These are phyloP conservation scores for Drosophila ficusphila DNA, from an alignment of 1,140 invertebrate species.

Conservation along the genomic window DNA sequence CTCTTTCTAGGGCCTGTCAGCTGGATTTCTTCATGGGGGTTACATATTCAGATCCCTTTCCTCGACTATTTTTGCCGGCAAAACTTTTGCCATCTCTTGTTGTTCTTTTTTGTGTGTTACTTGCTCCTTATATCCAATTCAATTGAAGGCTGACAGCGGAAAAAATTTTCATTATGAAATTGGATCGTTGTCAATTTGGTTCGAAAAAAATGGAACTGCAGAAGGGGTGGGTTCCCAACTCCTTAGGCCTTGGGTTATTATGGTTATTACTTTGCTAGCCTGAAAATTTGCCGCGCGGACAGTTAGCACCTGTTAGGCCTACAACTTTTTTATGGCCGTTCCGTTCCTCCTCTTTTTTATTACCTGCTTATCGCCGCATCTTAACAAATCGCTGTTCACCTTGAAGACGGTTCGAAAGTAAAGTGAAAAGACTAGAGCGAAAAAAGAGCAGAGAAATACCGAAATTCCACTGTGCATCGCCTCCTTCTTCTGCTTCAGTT, in stretches of 20 bases:
- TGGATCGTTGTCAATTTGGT: slow-evolving; percentile 75
- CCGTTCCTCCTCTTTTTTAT: slow-evolving; percentile 4
- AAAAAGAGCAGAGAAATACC: slow-evolving; percentile 33
- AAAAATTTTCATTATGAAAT: slow-evolving; percentile 82
- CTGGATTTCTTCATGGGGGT: slow-evolving; percentile 76
- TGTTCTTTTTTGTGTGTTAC: slow-evolving; percentile 19
- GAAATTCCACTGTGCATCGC: slow-evolving; percentile 32
- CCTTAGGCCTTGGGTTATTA: slow-evolving; percentile 27
- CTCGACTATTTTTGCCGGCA: slow-evolving; percentile 32
- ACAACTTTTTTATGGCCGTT: slow-evolving; percentile 35
- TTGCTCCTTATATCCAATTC: slow-evolving; percentile 64
- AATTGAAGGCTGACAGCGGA: slow-evolving; percentile 78
- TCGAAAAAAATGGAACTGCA: not conserved
- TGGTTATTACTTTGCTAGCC: slow-evolving; percentile 43
- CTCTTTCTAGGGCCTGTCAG: slow-evolving; percentile 57
- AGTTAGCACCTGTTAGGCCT: slow-evolving; percentile 70
- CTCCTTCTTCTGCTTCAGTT: slow-evolving; percentile 50
- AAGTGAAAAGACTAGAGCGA: slow-evolving; percentile 56
- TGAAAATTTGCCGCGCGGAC: slow-evolving; percentile 24
- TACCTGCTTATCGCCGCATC: slow-evolving; percentile 61
- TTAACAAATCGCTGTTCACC: slow-evolving; percentile 67
- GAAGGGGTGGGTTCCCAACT: not conserved
- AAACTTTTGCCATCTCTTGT: slow-evolving; percentile 41
- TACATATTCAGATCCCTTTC: slow-evolving; percentile 25
- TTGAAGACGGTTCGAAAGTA: slow-evolving; percentile 51